Base-by-base conservation (phyloP, 1,140 invertebrate species). In the Globodera rostochiensis region DNA sequence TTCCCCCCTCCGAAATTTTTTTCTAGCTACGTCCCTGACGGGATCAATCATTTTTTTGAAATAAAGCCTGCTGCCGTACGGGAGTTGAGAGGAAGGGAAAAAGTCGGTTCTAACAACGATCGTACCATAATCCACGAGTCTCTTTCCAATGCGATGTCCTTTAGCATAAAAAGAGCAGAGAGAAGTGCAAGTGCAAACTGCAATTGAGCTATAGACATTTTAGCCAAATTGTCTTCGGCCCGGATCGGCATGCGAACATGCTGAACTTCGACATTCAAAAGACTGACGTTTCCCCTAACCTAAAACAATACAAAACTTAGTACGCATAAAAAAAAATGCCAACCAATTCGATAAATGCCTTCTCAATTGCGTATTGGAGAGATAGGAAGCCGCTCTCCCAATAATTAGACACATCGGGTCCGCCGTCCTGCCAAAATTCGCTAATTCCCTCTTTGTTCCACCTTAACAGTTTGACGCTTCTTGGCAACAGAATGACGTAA, bases 111-210 rank as follows among this genome's bases (percentile, higher is more conserved):
- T 75, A 46, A 25, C 49, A 73, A 8, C 45, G 4, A 45, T 15
- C 66, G n/a, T 25, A 86, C 84, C 81, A 84, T 87, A 47, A 86
- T 86, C 15, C 86, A 84, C 49, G 86, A 77, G 21, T 86, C 85
- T 71, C 86, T 86, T 70, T 86, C 85, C 7, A 77, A 21, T 57
- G 87, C 83, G 66, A 86, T 86, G 50, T 86, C 83, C 46, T 83
- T 86, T 1, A 77, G 36, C 69, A 71, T 36, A 9, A 4, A 47
- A 47, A 13, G 6, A 5, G 69, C 46, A 9, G 1, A 47, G 5
- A 71, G 19, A 15, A 71, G 11, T 9, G 25, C 4, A 36, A 71
- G 8, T 5, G 15, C 4, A 9, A 19, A 9, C 69, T 9, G 46
- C n/a, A 21, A 71, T 11, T 77, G 84, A 45, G 83, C 84, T 57